Evolutionary conservation across 2,888 invertebrate genomes (phyloP), one percentile per base, ranked within the genome.

Genomic region (Chrysolina americana): DNA sequence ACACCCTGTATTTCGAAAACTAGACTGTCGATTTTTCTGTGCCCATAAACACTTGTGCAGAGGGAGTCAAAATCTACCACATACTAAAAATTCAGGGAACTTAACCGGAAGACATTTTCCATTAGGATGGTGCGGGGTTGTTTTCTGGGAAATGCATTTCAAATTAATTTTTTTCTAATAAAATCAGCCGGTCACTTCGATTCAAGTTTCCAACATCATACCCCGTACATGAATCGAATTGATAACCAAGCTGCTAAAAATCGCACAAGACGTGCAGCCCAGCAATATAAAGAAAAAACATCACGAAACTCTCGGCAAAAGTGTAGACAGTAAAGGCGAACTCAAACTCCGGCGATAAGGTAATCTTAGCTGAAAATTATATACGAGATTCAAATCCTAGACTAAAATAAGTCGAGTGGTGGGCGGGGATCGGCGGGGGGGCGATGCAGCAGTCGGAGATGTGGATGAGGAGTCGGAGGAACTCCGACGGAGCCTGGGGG

Each of bases 381-480:
- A 77, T 69, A 69, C 68, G 76, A 78, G 75, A 81, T 80, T 79
- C 76, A 81, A 76, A 80, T 78, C 79, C 77, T 78, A 76, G 78
- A 79, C 75, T 76, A 76, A 71, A 78, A 77, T 76, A 75, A 78
- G 76, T 72, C 70, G 73, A 71, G 77, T 68, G 64, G 76, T 41
- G 75, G 68, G 64, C 44, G 69, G 74, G 68, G 28, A 21, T 13
- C 19, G 21, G 28, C 23, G 23, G 23, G 50, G 48, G 72, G 48
- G 41, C 36, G 82, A 78, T 80, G 80, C 79, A 80, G 81, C 80
- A 81, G 78, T 80, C 79, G 82, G 81, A 83, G 82, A 83, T 82
- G 83, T 81, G 50, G 70, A 53, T n/a, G 17, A 11, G 41, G 53
- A 13, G 21, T 23, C 41, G 19, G 23, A 28, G 66, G 70, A 79